Evolutionary conservation across 1,140 invertebrate species (phyloP).

Genomic region (Plodia interpunctella): DNA sequence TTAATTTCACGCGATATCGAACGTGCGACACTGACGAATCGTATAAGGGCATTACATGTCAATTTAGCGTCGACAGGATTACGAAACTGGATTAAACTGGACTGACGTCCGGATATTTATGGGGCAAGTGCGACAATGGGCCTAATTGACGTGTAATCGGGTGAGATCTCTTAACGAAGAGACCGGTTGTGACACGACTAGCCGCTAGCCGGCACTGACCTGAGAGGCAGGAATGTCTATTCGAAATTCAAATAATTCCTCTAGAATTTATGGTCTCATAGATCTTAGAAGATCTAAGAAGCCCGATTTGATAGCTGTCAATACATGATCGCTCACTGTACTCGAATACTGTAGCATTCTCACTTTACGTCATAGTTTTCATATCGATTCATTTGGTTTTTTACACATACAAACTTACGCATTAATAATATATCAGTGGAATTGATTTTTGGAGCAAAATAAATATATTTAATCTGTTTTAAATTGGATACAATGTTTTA

Average conservation of each 20-base stretch:
- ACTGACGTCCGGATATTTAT: conserved; percentile 46
- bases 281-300: too few relatives aligned
- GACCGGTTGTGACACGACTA: conserved; percentile 29
- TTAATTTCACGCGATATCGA: conserved; percentile 9
- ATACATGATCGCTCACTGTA: too few relatives aligned
- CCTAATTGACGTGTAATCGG: conserved; percentile 64
- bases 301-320: too few relatives aligned
- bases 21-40: conserved; percentile 30
- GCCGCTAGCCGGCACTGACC: conserved; percentile 9
- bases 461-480: too few relatives aligned
- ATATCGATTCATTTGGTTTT: too few relatives aligned
- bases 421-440: too few relatives aligned
- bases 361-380: too few relatives aligned
- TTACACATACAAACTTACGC: too few relatives aligned
- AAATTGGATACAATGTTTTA: too few relatives aligned
- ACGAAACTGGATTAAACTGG: conserved; percentile 17
- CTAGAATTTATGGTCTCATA: not conserved
- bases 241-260: not conserved
- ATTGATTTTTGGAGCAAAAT: too few relatives aligned
- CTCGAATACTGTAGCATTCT: too few relatives aligned
- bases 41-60: conserved; percentile 35
- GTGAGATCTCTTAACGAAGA: conserved; percentile 48
- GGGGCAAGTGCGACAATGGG: conserved; percentile 50
- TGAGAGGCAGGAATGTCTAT: not conserved
- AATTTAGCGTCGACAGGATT: conserved; percentile 24